Evolutionary conservation across 2,797 vertebrate genomes (phyloP), one percentile per base, ranked within the genome.

Genomic region (Bryconaethiops microstoma): DNA sequence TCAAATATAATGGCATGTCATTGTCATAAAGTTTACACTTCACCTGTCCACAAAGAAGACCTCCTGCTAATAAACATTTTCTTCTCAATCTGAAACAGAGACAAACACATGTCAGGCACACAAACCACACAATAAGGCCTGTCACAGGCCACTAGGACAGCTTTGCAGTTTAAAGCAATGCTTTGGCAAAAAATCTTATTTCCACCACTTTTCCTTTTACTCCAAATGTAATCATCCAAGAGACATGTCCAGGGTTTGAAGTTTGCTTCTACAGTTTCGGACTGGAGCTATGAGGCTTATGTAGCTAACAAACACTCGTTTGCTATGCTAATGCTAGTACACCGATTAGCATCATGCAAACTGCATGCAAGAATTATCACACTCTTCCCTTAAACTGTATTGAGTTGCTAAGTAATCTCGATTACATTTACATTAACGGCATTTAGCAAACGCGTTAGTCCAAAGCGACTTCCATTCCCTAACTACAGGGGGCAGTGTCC

Each of bases 21-120:
- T 54, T 70, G 23, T 25, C 21, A 29, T 16, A 42, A 40, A 57
- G 13, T 19, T 55, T n/a, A 63, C 21, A 70, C 10, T 8, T 77
- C 40, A 82, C 80, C 68, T 82, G 59, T 73, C 40, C 69, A 59
- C 21, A 21, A 17, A 39, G 68, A 17, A 29, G 50, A 9, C 50
- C 29, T 29, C 12, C 35, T 12, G 13, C 59, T 9, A 19, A 14
- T 23, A 50, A 60, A 60, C 8, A 25, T 21, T 3, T 10, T 16
- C 13, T 50, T 52, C 69, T 82, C 62, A 78, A 17, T 67, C 70
- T 82, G 45, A 29, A 82, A 74, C 70, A 62, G 29, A 74, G n/a
- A 10, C 1, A 25, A 76, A 39, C 23, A n/a, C 50, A 68, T n/a
- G 23, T 63, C 29, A 74, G n/a, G 7, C 1, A 17, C 71, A 39